Base-by-base conservation (phyloP, 2,888 invertebrate genomes). In the Tinea semifulvella region DNA sequence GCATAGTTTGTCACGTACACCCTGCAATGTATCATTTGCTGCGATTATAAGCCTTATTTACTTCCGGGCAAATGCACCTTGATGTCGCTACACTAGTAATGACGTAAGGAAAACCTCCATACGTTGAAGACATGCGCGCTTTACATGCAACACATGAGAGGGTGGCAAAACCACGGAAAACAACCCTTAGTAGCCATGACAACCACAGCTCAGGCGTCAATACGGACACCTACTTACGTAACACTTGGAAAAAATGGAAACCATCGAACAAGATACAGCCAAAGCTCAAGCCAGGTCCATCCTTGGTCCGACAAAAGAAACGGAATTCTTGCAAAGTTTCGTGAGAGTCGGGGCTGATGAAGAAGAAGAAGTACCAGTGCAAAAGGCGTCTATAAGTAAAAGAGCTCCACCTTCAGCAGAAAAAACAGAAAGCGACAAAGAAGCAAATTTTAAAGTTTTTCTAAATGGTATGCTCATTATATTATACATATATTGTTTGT, bases 321-420 rank as follows among this genome's bases (percentile, higher is more conserved):
- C 88, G 10, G 92, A 92, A 61, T 84, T 92, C 54, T 65, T 93
- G 13, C 91, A 91, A 71, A 91, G 91, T 62, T 93, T 90, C 62
- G 88, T 91, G 11, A 82, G 91, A 43, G 85, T 90, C 13, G 90
- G 86, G 19, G 70, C 84, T 5, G 85, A 83, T 2, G 82, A 83
- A 3, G 85, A 84, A 28, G 79, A 82, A 19, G 82, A 83, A 36
- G 50, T 56, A 4, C 82, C 84, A 1, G 58, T 63, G 1, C 72
- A 59, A 10, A 79, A 76, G 49, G 69, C 70, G 0, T 71, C 76
- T 1, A 77, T 80, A 57, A 79, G 77, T 56, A 74, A 79, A 51
- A 58, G 77, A 52, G 69, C 63, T 5, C 72, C 76, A 1, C 58
- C 57, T 4, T 57, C 70, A 3, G 61, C 64, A 2, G 72, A 69